Percentiles rank a stretch among this genome's conserved stretches.
phyloP scores from a whole-genome alignment of 2,888 invertebrate species.

The Aleiodes alternator region DNA sequence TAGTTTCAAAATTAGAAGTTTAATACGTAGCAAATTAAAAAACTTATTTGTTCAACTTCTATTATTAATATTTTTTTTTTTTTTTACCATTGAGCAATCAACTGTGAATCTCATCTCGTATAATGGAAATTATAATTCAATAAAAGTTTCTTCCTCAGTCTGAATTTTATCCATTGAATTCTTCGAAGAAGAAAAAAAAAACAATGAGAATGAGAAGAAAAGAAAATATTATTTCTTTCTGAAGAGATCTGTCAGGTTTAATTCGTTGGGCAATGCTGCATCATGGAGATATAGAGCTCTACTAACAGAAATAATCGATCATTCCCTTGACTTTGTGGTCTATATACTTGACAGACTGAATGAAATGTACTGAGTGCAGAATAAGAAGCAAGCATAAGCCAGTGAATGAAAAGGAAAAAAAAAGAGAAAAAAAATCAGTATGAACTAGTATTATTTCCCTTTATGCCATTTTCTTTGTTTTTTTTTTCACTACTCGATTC shows the following conservation, averaged over 20 bases:
- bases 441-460: not conserved
- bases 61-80: no score
- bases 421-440: constrained; percentile 18
- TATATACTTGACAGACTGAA: constrained; percentile 39
- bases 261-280: constrained; percentile 49
- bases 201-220: not conserved
- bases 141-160: no score
- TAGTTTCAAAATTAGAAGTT: not conserved
- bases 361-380: constrained; percentile 52
- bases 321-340: constrained; percentile 27
- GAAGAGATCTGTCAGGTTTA: constrained; percentile 38
- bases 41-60: not conserved
- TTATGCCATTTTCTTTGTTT: no score
- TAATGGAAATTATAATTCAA: no score
- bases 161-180: no score
- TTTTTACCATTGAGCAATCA: not conserved
- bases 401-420: constrained; percentile 13
- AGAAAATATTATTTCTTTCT: constrained; percentile 31
- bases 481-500: no score
- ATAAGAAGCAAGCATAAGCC: constrained; percentile 48
- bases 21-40: not conserved
- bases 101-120: no score
- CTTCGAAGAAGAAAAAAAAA: not conserved
- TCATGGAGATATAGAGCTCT: constrained; percentile 47
- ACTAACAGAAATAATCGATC: constrained; percentile 48